Conservation (phyloP, 2,113 vertebrate genomes). For the Saccopteryx bilineata region DNA sequence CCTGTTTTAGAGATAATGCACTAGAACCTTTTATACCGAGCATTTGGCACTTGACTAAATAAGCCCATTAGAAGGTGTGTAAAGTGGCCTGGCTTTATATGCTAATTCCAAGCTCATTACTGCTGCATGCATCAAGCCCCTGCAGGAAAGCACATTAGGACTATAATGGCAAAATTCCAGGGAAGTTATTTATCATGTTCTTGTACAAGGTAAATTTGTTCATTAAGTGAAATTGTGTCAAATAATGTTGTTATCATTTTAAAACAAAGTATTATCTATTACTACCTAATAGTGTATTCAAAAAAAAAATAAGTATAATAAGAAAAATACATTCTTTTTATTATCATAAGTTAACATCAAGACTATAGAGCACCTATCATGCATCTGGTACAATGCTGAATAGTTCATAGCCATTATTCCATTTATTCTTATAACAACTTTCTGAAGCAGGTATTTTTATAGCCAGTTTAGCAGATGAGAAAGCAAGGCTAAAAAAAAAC, state of each 20-base stretch:
- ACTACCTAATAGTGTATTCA: not conserved
- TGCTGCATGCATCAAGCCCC: conserved; percentile 51
- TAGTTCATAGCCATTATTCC: conserved; percentile 43
- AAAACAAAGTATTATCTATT: conserved; percentile 48
- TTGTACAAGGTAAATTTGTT: conserved; percentile 55
- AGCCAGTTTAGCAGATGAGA: conserved; percentile 13
- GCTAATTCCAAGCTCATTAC: conserved; percentile 53
- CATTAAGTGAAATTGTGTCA: conserved; percentile 37
- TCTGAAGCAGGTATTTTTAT: conserved; percentile 18
- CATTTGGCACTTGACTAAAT: conserved; percentile 64
- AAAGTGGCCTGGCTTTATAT: conserved; percentile 64
- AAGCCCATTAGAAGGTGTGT: conserved; percentile 50
- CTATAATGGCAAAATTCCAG: conserved; percentile 16
- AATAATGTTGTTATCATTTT: conserved; percentile 52
- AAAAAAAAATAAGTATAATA: conserved; percentile 52
- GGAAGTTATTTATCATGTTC: not conserved
- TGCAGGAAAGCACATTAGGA: conserved; percentile 58
- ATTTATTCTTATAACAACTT: conserved; percentile 49
- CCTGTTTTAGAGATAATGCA: conserved; percentile 51
- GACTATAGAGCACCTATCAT: conserved; percentile 29
- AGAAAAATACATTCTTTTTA: conserved; percentile 16
- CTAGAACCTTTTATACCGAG: conserved; percentile 60
- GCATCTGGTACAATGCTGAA: conserved; percentile 14
- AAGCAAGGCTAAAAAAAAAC: conserved; percentile 42
- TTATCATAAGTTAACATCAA: conserved; percentile 42